Percentiles rank a stretch among this genome's conserved stretches.
phyloP scores from a whole-genome alignment of 2,888 invertebrate genomes.

The Gisinianus flammeolus region DNA sequence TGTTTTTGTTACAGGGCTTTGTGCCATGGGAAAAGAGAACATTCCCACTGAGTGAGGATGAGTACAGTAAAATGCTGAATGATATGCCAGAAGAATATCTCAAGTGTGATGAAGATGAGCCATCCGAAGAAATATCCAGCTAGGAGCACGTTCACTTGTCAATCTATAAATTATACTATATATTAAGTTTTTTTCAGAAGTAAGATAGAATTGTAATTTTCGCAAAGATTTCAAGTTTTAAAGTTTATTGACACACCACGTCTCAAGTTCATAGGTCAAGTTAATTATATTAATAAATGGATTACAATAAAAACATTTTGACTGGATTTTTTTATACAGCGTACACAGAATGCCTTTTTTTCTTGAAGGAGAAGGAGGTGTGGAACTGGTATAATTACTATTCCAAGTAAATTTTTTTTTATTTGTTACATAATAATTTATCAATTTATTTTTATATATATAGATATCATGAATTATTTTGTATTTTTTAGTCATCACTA shows the following conservation, averaged over 20 bases:
- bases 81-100: slow-evolving; percentile 37
- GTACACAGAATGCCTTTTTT: slow-evolving; percentile 40
- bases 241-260: slow-evolving; percentile 39
- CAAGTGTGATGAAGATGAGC: slow-evolving; percentile 28
- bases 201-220: slow-evolving; percentile 15
- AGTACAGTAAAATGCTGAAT: slow-evolving; percentile 28
- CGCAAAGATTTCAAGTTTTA: slow-evolving; percentile 23
- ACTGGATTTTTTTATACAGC: slow-evolving; percentile 38
- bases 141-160: slow-evolving; percentile 37
- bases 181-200: slow-evolving; percentile 30
- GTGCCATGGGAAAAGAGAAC: slow-evolving; percentile 33
- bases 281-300: slow-evolving; percentile 29
- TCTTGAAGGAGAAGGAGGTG: slow-evolving; percentile 6
- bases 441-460: background rate
- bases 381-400: too few relatives aligned
- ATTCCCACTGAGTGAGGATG: slow-evolving; percentile 34
- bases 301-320: slow-evolving; percentile 40
- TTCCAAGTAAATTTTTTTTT: background rate
- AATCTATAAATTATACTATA: slow-evolving; percentile 29
- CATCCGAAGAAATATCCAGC: slow-evolving; percentile 33
- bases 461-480: background rate
- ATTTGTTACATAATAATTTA: background rate
- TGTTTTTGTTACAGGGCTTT: slow-evolving; percentile 7
- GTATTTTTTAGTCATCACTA: too few relatives aligned
- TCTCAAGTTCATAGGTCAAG: slow-evolving; percentile 36